phyloP scores from a whole-genome alignment of 2,888 invertebrate genomes.

The Syritta pipiens region DNA sequence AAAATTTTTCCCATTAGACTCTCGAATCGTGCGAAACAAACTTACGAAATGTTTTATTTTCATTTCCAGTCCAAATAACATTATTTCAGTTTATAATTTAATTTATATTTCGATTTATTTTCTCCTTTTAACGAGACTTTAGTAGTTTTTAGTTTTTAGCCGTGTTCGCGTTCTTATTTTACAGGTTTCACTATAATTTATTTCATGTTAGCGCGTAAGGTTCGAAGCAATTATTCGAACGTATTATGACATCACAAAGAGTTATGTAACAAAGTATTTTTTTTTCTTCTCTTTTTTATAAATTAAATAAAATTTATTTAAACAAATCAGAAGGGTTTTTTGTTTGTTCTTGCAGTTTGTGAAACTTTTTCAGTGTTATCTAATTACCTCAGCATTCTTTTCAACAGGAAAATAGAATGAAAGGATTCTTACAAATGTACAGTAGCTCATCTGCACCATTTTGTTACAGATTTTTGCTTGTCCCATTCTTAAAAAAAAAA shows the following conservation, averaged over 20 bases:
- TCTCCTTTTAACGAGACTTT: constrained; percentile 30
- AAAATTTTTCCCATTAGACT: constrained; percentile 78
- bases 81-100: background rate
- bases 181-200: constrained; percentile 50
- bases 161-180: constrained; percentile 3
- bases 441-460: no score
- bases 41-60: constrained; percentile 18
- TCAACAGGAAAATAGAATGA: no score
- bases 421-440: no score
- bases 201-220: constrained; percentile 39
- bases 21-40: constrained; percentile 77
- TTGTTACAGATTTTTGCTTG: no score
- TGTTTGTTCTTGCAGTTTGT: background rate
- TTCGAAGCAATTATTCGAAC: constrained; percentile 14
- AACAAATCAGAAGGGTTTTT: background rate
- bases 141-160: constrained; percentile 18
- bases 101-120: constrained; percentile 1
- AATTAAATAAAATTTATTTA: constrained; percentile 27
- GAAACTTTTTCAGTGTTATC: no score
- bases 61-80: constrained; percentile 38
- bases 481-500: no score
- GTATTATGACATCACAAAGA: constrained; percentile 23
- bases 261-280: constrained; percentile 60
- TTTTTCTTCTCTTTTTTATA: constrained; percentile 18
- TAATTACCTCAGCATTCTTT: no score